Evolutionary conservation across 2,797 vertebrate genomes (phyloP), one percentile per base, ranked within the genome.

Genomic region (Anolis apletophallus): DNA sequence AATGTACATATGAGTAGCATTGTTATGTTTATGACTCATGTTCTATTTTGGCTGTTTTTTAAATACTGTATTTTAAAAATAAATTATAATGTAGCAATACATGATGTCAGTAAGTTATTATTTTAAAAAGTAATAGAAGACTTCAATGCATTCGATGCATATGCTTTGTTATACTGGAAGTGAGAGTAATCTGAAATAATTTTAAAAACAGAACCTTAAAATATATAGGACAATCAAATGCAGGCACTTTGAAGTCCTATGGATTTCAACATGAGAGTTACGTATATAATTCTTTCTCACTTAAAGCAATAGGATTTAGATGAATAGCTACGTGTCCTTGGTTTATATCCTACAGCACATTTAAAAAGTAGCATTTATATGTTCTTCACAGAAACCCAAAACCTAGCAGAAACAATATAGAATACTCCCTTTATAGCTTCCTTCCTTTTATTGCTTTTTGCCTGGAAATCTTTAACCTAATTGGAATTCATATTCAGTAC

Each of bases 401-500:
- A 54, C 34, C 54, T 73, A 54, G 29, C 26, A 12, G 57, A 71
- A 87, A 73, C 71, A 50, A 74, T 74, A 26, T 1, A n/a, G 46
- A 69, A 32, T 0, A 3, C 54, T 67, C 13, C 16, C 1, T 79
- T 88, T 78, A 67, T 86, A 17, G 68, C 17, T 54, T 79, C 34
- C 72, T 16, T 32, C 26, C 12, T 71, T 79, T 91, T 88, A 23
- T 29, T 72, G 57, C 68, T 46, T 21, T 82, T 40, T 0, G 2
- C 52, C 83, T 80, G 80, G 32, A 73, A 46, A 61, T 72, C 79
- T 7, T 76, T 72, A 87, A 83, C 80, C 64, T 57, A 13, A 93
- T 88, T 91, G 61, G 91, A 88, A 91, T 91, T 90, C 88, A 80
- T 81, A 34, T 82, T 88, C 87, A 80, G 88, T 67, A 80, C 76